phyloP scores from a whole-genome alignment of 1,140 invertebrate species.

The Anoplolepis gracilipes region DNA sequence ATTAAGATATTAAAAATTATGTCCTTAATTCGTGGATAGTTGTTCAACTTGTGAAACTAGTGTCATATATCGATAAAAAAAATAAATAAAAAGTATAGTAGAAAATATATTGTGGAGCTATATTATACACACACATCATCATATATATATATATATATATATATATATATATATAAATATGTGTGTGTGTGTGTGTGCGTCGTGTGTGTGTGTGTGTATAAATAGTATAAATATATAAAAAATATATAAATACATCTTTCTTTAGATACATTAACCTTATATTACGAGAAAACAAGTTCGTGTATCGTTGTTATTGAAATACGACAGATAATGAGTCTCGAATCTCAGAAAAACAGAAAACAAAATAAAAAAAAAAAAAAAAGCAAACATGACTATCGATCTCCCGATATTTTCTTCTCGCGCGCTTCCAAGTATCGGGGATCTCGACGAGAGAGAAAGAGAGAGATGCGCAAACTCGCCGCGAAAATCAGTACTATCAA shows the following conservation, averaged over 20 bases:
- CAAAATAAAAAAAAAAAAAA: slow-evolving; percentile 20
- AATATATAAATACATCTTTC: neutral
- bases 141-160: neutral
- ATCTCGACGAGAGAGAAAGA: neutral
- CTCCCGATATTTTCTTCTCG: slow-evolving; percentile 57
- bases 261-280: neutral
- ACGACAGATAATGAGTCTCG: neutral
- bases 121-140: neutral
- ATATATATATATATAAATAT: neutral
- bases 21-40: neutral
- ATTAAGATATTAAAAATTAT: neutral
- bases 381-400: slow-evolving; percentile 36
- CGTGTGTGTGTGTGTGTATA: no score
- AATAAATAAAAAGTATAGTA: neutral
- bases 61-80: neutral
- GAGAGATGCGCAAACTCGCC: slow-evolving; percentile 44
- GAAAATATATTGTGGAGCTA: neutral
- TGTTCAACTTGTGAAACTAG: neutral
- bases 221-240: neutral
- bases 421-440: slow-evolving; percentile 30
- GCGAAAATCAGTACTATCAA: slow-evolving; percentile 59
- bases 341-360: slow-evolving; percentile 6
- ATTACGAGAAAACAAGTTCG: neutral
- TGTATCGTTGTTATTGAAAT: neutral
- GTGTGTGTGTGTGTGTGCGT: no score